A percentile compares a stretch with the other conserved stretches of the same genome.
Evolutionary conservation across 2,113 vertebrate genomes (phyloP).

Genomic region (Antigone vipio): DNA sequence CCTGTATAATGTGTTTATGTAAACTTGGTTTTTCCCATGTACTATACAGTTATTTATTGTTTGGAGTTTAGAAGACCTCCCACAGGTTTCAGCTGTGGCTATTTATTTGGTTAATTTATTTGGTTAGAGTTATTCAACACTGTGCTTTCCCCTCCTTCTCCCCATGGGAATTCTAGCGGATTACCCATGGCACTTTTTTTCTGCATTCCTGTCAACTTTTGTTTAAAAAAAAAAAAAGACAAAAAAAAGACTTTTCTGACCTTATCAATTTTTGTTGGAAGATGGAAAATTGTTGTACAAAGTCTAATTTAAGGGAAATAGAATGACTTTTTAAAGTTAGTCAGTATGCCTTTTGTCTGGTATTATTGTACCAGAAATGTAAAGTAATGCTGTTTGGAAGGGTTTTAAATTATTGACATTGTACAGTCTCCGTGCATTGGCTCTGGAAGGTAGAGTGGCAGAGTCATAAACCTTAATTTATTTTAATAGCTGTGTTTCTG

Average conservation of each 20-base stretch:
- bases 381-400: conserved; percentile 74
- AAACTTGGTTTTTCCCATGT: conserved; percentile 72
- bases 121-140: conserved; percentile 72
- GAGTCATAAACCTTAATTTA: conserved; percentile 83
- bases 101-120: conserved; percentile 99
- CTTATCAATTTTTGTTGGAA: conserved; percentile 67
- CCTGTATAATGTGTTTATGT: conserved; percentile 84
- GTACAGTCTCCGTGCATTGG: conserved; percentile 83
- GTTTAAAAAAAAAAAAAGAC: not conserved
- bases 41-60: conserved; percentile 89
- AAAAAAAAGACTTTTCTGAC: not conserved
- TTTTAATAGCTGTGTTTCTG: conserved; percentile 79
- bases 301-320: conserved; percentile 86
- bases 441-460: conserved; percentile 77
- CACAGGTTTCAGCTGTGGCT: conserved; percentile 82
- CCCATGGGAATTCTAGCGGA: conserved; percentile 80
- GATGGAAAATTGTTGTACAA: conserved; percentile 84
- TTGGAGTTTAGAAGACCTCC: conserved; percentile 79
- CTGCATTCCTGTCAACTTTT: conserved; percentile 80
- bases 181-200: conserved; percentile 71
- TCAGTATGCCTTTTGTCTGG: conserved; percentile 74
- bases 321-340: conserved; percentile 79
- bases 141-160: conserved; percentile 62
- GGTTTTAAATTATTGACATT: conserved; percentile 84
- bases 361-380: conserved; percentile 74